Percentiles rank a stretch among this genome's conserved stretches.
Evolutionary conservation across 2,797 vertebrate species (phyloP).

Genomic region (Psittacula derbiana): DNA sequence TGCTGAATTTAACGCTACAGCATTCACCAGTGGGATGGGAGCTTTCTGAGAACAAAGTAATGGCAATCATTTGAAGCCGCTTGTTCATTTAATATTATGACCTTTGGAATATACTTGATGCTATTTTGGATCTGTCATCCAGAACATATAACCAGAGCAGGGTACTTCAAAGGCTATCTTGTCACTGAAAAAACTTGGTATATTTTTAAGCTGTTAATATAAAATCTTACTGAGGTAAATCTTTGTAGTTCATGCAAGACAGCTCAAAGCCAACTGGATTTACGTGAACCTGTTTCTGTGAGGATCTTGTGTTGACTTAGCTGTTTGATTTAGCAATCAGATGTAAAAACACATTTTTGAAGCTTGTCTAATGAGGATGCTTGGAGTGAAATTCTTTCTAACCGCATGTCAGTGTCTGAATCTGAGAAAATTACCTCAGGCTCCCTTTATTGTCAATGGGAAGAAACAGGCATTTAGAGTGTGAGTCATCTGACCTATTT

Average conservation of each 20-base stretch:
- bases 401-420: background rate
- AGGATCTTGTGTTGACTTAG: background rate
- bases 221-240: background rate
- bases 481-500: constrained; percentile 52
- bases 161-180: background rate
- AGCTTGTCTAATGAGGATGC: background rate
- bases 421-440: constrained; percentile 32
- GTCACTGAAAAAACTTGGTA: background rate
- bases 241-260: background rate
- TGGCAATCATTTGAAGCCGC: background rate
- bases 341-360: background rate
- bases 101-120: background rate
- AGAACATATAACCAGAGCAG: background rate
- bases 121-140: background rate
- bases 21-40: background rate
- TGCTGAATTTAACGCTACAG: background rate
- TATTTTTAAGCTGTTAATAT: background rate
- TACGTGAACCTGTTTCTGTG: background rate
- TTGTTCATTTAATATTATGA: background rate
- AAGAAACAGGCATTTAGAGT: background rate
- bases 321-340: background rate
- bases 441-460: constrained; percentile 11
- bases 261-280: background rate
- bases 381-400: background rate
- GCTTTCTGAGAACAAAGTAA: background rate